Base-by-base conservation (phyloP, 1,140 invertebrate species). In the Adelges cooleyi region DNA sequence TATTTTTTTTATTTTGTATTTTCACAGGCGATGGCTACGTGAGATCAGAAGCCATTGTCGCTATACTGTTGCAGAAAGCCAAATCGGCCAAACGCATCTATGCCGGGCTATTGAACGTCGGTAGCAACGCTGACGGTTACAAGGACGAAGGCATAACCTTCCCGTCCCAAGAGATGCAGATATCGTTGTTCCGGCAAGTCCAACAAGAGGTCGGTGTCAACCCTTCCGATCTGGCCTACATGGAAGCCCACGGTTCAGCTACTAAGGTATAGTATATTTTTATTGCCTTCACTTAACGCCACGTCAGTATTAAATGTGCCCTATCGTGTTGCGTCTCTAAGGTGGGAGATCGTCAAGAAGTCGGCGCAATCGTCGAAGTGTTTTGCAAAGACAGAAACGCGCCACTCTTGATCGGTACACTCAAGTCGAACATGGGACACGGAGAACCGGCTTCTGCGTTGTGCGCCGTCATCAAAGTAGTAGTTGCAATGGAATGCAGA, bases 381-480 rank as follows among this genome's bases (percentile, higher is more conserved):
- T 77, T 74, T 53, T 75, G 74, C 40, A 75, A 70, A 22, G 73
- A 77, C 18, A 73, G 82, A 42, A 70, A 72, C 4, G 36, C 69
- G 8, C 80, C 84, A 23, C 75, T 89, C 2, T 70, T 82, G 2
- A 82, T 87, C 67, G 86, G 86, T 2, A 85, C 85, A 9, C 80
- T 86, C 1, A 87, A 86, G 70, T 84, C 82, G 2, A 88, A 87
- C 73, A 83, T 86, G 79, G 86, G 86, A 0, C 86, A 89, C 69
- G 78, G 83, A 22, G 85, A 87, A 73, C 79, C 85, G 17, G 81
- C 81, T 2, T 84, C 84, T 71, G 78, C 79, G 25, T 66, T 85
- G 0, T 79, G 78, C 67, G 75, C 80, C 5, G 69, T 85, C 40
- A 76, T 80, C 13, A 85, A 85, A 74, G 78, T 69, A 11, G 20